These are phyloP conservation scores for Cheiracanthium punctorium DNA, from an alignment of 2,888 invertebrate genomes.

Conservation along the genomic window DNA sequence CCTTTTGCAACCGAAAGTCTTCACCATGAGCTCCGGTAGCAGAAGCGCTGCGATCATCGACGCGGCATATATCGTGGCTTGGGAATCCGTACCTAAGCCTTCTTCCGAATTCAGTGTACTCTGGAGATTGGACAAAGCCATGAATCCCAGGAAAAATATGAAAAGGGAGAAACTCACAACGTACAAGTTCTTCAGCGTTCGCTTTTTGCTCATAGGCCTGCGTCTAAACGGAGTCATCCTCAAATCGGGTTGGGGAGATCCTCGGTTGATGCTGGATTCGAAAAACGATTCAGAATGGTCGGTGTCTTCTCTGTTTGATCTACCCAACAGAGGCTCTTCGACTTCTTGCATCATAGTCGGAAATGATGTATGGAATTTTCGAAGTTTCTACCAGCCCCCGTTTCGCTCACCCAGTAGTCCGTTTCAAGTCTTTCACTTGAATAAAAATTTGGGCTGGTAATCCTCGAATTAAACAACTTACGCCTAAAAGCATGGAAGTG, in stretches of 20 bases:
- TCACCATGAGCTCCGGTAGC: constrained; percentile 81
- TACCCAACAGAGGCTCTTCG: neutral
- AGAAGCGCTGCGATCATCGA: constrained; percentile 95
- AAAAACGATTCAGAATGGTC: neutral
- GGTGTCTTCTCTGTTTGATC: neutral
- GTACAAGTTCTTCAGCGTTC: constrained; percentile 75
- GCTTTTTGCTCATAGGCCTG: constrained; percentile 73
- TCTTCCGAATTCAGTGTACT: constrained; percentile 77
- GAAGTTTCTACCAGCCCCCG: neutral
- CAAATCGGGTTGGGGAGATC: neutral
- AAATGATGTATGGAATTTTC: neutral
- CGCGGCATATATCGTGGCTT: constrained; percentile 89
- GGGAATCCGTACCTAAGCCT: constrained; percentile 91
- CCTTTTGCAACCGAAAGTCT: constrained; percentile 65
- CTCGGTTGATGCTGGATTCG: neutral
- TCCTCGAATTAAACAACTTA: neutral
- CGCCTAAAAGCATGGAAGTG: neutral
- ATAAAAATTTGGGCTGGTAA: neutral
- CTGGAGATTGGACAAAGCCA: constrained; percentile 66
- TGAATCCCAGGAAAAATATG: constrained; percentile 70
- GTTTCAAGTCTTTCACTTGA: neutral
- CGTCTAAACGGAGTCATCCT: neutral
- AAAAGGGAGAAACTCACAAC: constrained; percentile 67
- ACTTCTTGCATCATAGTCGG: constrained; percentile 1
- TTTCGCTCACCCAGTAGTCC: neutral